Conservation (phyloP, 1,140 invertebrate species). For the Hydropsyche tenuis region DNA sequence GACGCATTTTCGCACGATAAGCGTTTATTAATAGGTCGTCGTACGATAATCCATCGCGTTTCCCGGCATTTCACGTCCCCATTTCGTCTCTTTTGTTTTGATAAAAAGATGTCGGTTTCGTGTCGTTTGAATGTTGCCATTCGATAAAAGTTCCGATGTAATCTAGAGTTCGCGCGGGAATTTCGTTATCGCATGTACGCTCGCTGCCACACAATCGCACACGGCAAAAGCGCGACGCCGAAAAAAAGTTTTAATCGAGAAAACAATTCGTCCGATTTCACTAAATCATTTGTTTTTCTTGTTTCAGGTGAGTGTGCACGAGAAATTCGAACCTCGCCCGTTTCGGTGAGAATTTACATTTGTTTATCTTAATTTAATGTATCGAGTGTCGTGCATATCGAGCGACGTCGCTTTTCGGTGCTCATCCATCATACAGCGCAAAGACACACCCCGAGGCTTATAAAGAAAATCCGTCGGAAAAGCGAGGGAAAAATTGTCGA, state of each 20-base stretch:
- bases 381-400: constrained; percentile 24
- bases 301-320: constrained; percentile 18
- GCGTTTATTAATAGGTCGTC: no score
- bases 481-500: constrained; percentile 7
- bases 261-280: no score
- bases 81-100: not conserved
- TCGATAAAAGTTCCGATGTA: constrained; percentile 17
- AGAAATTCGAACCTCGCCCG: not conserved
- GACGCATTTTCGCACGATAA: no score
- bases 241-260: not conserved
- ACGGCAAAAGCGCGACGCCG: not conserved
- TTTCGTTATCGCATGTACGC: constrained; percentile 10
- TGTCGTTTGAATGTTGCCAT: no score
- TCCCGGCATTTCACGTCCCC: not conserved
- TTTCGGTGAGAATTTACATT: constrained; percentile 9
- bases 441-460: not conserved
- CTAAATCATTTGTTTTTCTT: constrained; percentile 2
- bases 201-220: not conserved
- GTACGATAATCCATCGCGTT: no score
- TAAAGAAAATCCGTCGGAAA: constrained; percentile 10
- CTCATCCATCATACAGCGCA: constrained; percentile 43
- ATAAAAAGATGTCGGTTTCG: not conserved
- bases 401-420: constrained; percentile 25
- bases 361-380: constrained; percentile 18
- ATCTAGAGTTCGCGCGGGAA: constrained; percentile 8